Evolutionary conservation across 2,888 invertebrate genomes (phyloP), one percentile per base, ranked within the genome.

Genomic region (Ceriagrion tenellum): DNA sequence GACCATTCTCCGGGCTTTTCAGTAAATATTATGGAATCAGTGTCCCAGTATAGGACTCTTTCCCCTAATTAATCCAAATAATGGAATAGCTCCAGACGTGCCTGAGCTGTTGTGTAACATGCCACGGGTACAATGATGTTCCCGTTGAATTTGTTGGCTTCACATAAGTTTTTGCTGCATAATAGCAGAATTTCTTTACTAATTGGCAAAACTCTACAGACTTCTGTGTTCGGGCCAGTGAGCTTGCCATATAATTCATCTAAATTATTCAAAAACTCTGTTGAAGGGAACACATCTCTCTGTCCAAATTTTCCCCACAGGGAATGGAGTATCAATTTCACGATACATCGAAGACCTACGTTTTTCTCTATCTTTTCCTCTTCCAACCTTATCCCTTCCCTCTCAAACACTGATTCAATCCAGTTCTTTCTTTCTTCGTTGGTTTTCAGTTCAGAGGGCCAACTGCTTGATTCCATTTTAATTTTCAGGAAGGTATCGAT

Each of bases 11-110:
- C 95, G 20, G 12, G 35, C 55, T 91, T 91, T 8, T 91, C 74
- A 0, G 89, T 89, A 18, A 96, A 97, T 63, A 97, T 96, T 12
- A 96, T 96, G 0, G 96, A 96, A 95, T 97, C 97, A 0, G 97
- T 97, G 90, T 97, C 96, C 88, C 95, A 96, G 95, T 97, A 97
- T 20, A 97, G 95, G 12, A 96, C 96, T 20, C 96, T 90, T 59
- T 96, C 95, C 10, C 95, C 96, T 12, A 97, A 95, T 35, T 95
- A 95, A 13, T 96, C 96, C 8, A 97, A 95, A 55, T 96, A 96
- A 4, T 95, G 95, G 95, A 96, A 96, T 0, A 97, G 95, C 95
- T 96, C 96, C 0, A 97, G 95, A 2, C 97, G 95, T 0, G 97
- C 96, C 56, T 96, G 96, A 10, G 96, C 95, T 0, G 97, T 97